Conservation (phyloP, 2,113 vertebrate species). For the Eulacestoma nigropectus region DNA sequence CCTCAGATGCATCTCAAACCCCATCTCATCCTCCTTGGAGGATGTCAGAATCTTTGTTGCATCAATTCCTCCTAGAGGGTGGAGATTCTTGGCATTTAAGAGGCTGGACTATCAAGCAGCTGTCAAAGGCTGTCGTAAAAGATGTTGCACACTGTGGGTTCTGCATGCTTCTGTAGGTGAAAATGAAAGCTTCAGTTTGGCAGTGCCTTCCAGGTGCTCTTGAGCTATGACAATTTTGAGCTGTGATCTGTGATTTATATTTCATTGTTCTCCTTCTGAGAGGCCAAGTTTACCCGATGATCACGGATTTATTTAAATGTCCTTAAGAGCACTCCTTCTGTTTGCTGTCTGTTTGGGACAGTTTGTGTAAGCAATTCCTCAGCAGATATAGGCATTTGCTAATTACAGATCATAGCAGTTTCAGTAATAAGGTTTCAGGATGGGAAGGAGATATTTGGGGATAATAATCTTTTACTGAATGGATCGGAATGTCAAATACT, state of each 20-base stretch:
- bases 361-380: constrained; percentile 11
- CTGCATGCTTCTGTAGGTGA: neutral
- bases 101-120: neutral
- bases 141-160: neutral
- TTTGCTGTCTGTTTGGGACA: neutral
- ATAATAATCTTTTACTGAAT: neutral
- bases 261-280: neutral
- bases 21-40: neutral
- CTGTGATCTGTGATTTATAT: neutral
- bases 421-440: constrained; percentile 11
- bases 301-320: neutral
- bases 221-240: neutral
- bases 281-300: neutral
- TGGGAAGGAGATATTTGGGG: neutral
- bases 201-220: neutral
- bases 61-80: neutral
- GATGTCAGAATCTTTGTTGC: neutral
- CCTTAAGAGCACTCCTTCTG: neutral
- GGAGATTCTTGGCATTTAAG: neutral
- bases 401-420: constrained; percentile 26
- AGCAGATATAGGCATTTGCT: neutral
- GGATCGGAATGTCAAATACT: neutral
- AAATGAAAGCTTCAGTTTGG: neutral
- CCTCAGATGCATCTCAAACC: neutral
- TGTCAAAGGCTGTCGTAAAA: neutral